phyloP scores from a whole-genome alignment of 2,797 vertebrate species.

The Argentina silus region DNA sequence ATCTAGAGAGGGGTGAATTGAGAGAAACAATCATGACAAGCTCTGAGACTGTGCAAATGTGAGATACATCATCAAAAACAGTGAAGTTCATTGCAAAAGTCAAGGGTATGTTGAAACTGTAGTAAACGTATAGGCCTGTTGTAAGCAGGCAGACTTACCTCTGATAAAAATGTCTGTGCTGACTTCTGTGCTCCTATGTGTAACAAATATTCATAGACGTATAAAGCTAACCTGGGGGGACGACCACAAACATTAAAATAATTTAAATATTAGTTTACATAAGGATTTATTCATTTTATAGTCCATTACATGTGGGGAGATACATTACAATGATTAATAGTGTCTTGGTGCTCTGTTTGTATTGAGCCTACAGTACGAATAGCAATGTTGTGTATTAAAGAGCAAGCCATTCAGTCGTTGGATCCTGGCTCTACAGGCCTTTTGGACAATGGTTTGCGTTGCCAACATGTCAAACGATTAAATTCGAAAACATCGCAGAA shows the following conservation, averaged over 20 bases:
- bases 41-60: neutral
- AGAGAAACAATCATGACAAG: neutral
- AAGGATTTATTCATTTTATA: too few relatives aligned
- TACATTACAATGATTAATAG: too few relatives aligned
- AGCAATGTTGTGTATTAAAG: neutral
- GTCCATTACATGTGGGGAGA: too few relatives aligned
- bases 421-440: slow-evolving; percentile 60
- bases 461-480: slow-evolving; percentile 59
- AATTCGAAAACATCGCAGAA: slow-evolving; percentile 52
- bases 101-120: neutral
- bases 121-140: too few relatives aligned
- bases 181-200: slow-evolving; percentile 99
- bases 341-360: too few relatives aligned
- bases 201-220: slow-evolving; percentile 97
- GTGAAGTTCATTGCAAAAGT: neutral
- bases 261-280: too few relatives aligned
- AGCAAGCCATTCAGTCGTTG: slow-evolving; percentile 38
- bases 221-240: slow-evolving; percentile 87
- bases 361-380: too few relatives aligned
- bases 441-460: slow-evolving; percentile 72
- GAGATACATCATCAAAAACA: neutral
- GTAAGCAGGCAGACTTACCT: slow-evolving; percentile 78
- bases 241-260: neutral
- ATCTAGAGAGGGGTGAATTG: slow-evolving; percentile 78
- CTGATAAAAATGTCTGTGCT: slow-evolving; percentile 97